phyloP scores from a whole-genome alignment of 2,888 invertebrate genomes.

The Fragum fragum region DNA sequence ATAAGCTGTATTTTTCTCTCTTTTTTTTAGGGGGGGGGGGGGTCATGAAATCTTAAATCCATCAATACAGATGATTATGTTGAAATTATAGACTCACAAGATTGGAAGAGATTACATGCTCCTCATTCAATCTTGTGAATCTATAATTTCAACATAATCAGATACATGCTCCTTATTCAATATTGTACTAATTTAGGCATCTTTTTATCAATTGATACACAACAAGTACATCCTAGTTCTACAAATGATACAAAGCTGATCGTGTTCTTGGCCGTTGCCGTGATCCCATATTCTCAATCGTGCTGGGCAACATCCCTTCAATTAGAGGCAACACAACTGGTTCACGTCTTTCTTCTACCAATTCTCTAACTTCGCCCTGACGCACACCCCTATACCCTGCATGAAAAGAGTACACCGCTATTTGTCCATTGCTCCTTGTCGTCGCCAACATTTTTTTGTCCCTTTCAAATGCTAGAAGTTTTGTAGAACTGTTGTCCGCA shows the following conservation, averaged over 20 bases:
- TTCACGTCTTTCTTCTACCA: neutral
- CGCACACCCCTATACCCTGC: conserved; percentile 41
- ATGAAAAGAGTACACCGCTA: conserved; percentile 49
- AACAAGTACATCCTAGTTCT: too few relatives aligned
- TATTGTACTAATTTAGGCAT: too few relatives aligned
- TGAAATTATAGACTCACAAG: too few relatives aligned
- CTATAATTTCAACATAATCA: too few relatives aligned
- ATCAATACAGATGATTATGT: too few relatives aligned
- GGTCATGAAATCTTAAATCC: too few relatives aligned
- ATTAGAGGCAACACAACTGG: conserved; percentile 46
- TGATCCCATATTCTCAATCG: conserved; percentile 47
- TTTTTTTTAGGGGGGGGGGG: too few relatives aligned
- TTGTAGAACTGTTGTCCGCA: conserved; percentile 15
- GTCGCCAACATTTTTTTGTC: conserved; percentile 37
- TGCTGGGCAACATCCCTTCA: conserved; percentile 63
- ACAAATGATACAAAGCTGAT: neutral
- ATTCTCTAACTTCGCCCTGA: conserved; percentile 31
- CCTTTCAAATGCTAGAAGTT: conserved; percentile 48
- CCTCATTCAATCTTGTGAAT: too few relatives aligned
- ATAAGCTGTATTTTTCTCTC: too few relatives aligned
- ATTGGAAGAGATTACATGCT: too few relatives aligned
- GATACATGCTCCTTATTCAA: too few relatives aligned
- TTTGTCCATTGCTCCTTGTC: conserved; percentile 42
- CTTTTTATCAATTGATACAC: too few relatives aligned
- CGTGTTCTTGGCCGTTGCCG: conserved; percentile 2